Conservation (phyloP, 2,113 vertebrate genomes). For the Empidonax traillii region DNA sequence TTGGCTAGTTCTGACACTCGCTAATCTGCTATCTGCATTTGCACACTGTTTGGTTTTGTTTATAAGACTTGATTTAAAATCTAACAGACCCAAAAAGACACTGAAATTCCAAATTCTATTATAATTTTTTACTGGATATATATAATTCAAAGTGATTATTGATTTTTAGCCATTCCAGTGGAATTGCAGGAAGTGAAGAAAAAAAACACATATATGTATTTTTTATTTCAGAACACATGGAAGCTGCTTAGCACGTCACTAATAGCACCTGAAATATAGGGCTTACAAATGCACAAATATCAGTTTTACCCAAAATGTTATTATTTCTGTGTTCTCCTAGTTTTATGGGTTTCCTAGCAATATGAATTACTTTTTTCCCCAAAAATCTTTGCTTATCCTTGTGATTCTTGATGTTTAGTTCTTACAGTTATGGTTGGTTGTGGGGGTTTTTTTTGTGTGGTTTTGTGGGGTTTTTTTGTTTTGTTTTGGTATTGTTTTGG, state of each 20-base stretch:
- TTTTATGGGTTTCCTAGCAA: not conserved
- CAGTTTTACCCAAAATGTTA: not conserved
- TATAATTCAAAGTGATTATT: not conserved
- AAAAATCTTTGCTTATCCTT: not conserved
- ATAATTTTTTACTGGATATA: not conserved
- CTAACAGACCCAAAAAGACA: not conserved
- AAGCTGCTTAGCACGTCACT: not conserved
- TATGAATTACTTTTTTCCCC: not conserved
- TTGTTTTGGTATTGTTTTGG: no score
- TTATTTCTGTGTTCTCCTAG: not conserved
- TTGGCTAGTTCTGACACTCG: not conserved
- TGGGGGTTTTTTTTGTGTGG: no score
- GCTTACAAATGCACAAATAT: not conserved
- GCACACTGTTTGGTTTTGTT: not conserved
- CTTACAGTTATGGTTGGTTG: not conserved
- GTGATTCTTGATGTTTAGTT: not conserved
- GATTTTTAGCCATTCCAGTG: not conserved
- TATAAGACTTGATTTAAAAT: not conserved
- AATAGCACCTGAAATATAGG: not conserved
- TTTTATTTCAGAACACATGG: not conserved
- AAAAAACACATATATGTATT: rapidly evolving
- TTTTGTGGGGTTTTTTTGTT: no score
- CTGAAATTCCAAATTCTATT: not conserved
- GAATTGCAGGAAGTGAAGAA: not conserved
- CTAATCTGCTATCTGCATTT: not conserved